Evolutionary conservation across 1,140 invertebrate species (phyloP).

Genomic region (Pseudomyrmex flavicornis): DNA sequence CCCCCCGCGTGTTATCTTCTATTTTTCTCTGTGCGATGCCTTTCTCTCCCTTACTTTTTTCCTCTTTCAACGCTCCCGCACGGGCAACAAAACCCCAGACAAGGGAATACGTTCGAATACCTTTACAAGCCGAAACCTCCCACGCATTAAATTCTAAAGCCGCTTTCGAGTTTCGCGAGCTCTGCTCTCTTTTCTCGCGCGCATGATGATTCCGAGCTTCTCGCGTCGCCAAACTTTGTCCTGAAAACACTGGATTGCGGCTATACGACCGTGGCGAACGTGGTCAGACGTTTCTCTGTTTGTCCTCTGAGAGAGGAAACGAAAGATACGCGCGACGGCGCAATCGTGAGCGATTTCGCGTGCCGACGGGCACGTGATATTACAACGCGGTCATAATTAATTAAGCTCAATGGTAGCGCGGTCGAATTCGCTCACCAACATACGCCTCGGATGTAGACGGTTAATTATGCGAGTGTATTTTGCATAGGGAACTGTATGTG

Average conservation of each 20-base stretch:
- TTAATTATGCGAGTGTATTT: constrained; percentile 52
- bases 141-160: constrained; percentile 77
- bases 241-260: constrained; percentile 53
- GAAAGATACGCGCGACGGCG: background rate
- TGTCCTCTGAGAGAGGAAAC: background rate
- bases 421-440: constrained; percentile 17
- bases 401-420: constrained; percentile 36
- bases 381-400: constrained; percentile 35
- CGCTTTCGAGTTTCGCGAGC: constrained; percentile 71
- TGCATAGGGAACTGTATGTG: background rate
- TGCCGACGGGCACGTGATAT: constrained; percentile 1
- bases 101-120: constrained; percentile 67
- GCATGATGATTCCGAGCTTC: constrained; percentile 50
- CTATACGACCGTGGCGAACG: constrained; percentile 10
- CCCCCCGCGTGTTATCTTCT: background rate
- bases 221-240: constrained; percentile 59
- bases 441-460: constrained; percentile 1
- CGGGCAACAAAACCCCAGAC: constrained; percentile 61
- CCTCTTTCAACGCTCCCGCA: constrained; percentile 24
- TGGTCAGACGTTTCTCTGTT: background rate
- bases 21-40: constrained; percentile 10
- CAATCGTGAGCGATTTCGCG: constrained; percentile 14
- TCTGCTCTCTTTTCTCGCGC: constrained; percentile 29
- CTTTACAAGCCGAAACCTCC: constrained; percentile 68
- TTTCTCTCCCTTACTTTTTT: constrained; percentile 29